These are phyloP conservation scores for Drosophila hawaiiensis DNA, from an alignment of 2,888 invertebrate genomes.

Conservation along the genomic window DNA sequence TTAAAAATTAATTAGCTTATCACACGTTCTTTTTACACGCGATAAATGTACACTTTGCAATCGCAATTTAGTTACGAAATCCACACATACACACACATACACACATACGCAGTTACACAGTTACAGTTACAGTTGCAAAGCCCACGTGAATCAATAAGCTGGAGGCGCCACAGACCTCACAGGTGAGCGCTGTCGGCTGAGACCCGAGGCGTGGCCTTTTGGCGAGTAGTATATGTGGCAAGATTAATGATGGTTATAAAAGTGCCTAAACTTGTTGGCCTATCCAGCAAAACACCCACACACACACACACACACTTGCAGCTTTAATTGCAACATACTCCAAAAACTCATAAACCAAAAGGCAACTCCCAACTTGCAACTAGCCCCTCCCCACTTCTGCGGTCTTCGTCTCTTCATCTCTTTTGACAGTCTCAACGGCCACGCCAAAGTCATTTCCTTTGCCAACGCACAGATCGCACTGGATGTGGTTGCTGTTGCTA, in stretches of 20 bases:
- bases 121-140: conserved; percentile 10
- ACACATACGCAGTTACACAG: not conserved
- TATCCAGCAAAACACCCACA: conserved; percentile 38
- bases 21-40: conserved; percentile 33
- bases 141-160: conserved; percentile 65
- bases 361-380: conserved; percentile 6
- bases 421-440: conserved; percentile 5
- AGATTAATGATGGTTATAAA: conserved; percentile 67
- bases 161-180: conserved; percentile 34
- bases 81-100: conserved; percentile 3
- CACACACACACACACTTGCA: conserved; percentile 20
- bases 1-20: conserved; percentile 51
- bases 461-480: conserved; percentile 68
- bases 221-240: conserved; percentile 38
- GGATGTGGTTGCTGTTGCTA: conserved; percentile 14
- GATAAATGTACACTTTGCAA: conserved; percentile 29
- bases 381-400: conserved; percentile 5
- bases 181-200: not conserved
- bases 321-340: conserved; percentile 1
- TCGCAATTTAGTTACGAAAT: conserved; percentile 20
- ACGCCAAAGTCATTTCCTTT: conserved; percentile 66
- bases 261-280: conserved; percentile 49
- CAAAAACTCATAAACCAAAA: conserved; percentile 14
- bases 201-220: conserved; percentile 53
- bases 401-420: not conserved